Percentiles rank a stretch among this genome's conserved stretches.
These are phyloP conservation scores for Zaprionus bogoriensis DNA, from an alignment of 2,888 invertebrate species.

Conservation along the genomic window DNA sequence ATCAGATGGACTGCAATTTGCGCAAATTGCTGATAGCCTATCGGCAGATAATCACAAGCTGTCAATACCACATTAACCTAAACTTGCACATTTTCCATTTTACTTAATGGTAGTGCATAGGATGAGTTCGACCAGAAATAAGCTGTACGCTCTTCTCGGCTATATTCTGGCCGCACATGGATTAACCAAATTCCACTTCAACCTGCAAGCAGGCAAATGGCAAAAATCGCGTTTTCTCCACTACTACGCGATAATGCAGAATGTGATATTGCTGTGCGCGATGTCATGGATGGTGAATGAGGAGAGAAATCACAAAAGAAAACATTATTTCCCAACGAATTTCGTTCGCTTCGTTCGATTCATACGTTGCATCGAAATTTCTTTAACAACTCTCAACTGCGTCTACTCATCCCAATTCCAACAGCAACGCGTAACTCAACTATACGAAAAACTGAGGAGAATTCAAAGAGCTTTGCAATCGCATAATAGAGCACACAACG, in stretches of 20 bases:
- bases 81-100: neutral
- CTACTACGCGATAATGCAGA: neutral
- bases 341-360: neutral
- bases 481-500: neutral
- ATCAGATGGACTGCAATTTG: neutral
- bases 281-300: neutral
- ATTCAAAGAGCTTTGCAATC: neutral
- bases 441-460: neutral
- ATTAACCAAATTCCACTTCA: neutral
- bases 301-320: rapidly evolving
- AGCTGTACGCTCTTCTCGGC: neutral
- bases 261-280: neutral
- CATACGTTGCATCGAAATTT: neutral
- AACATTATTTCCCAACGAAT: neutral
- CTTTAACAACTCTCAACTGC: neutral
- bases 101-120: neutral
- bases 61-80: neutral
- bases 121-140: neutral
- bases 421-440: neutral
- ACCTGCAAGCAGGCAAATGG: neutral
- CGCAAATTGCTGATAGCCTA: slow-evolving; percentile 3
- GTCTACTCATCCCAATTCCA: neutral
- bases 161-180: neutral
- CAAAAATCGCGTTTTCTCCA: neutral
- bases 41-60: neutral